Evolutionary conservation across 1,140 invertebrate genomes (phyloP).

Genomic region (Zaprionus kolodkinae): DNA sequence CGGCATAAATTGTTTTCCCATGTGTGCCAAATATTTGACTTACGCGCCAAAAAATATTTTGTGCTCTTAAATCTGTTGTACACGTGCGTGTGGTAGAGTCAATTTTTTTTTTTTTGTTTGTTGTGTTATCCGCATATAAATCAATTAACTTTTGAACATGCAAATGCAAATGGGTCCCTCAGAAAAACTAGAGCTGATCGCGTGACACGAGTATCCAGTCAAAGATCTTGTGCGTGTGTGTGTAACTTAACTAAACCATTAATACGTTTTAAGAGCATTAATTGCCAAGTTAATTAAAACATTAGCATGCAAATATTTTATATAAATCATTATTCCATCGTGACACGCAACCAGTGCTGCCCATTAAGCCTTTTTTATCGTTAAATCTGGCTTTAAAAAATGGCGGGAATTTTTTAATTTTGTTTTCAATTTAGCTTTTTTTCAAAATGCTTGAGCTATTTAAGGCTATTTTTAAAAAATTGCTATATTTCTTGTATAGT

Average conservation of each 20-base stretch:
- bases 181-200: background rate
- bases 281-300: background rate
- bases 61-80: slow-evolving; percentile 49
- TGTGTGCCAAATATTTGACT: slow-evolving; percentile 80
- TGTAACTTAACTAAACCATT: background rate
- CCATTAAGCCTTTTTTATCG: too few species aligned
- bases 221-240: background rate
- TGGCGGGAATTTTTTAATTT: too few species aligned
- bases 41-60: slow-evolving; percentile 58
- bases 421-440: too few species aligned
- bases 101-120: too few species aligned
- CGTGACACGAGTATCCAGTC: slow-evolving; percentile 5
- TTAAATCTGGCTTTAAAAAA: too few species aligned
- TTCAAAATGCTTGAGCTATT: too few species aligned
- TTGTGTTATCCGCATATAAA: slow-evolving; percentile 70
- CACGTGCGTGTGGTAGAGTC: slow-evolving; percentile 25
- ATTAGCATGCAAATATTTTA: background rate
- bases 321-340: background rate
- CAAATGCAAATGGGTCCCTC: slow-evolving; percentile 47
- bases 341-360: background rate
- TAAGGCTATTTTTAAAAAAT: too few species aligned
- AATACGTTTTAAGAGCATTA: background rate
- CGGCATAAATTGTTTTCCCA: slow-evolving; percentile 78
- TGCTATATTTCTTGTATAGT: too few species aligned
- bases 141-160: slow-evolving; percentile 74